Percentiles rank a stretch among this genome's conserved stretches.
These are phyloP conservation scores for Rafetus swinhoei DNA, from an alignment of 2,113 vertebrate genomes.

Conservation along the genomic window DNA sequence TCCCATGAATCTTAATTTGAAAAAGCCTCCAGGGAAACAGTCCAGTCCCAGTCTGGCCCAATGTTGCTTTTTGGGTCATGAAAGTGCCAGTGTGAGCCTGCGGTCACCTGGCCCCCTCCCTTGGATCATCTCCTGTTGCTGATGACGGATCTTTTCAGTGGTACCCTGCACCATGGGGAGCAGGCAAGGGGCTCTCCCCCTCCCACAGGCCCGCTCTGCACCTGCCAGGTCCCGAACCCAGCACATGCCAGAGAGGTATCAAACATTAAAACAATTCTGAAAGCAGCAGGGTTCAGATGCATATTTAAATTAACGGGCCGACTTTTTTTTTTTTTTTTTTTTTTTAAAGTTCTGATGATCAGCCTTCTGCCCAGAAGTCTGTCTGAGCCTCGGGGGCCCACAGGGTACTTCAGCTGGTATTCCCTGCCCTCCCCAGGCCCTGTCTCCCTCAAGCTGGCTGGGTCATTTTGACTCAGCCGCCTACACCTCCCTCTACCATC, in stretches of 20 bases:
- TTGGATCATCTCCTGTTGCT: rapidly evolving
- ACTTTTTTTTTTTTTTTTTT: neutral
- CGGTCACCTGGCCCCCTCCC: neutral
- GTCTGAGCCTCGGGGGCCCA: neutral
- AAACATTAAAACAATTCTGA: neutral
- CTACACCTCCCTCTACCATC: neutral
- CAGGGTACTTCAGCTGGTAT: rapidly evolving
- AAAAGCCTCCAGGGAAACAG: neutral
- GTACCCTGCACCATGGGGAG: neutral
- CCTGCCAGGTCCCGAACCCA: rapidly evolving
- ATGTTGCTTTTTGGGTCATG: rapidly evolving
- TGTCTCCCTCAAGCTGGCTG: neutral
- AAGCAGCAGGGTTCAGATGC: neutral
- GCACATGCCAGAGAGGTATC: neutral
- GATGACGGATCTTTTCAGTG: neutral
- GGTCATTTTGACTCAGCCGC: neutral
- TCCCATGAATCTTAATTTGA: neutral
- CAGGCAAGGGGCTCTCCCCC: neutral
- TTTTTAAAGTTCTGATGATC: rapidly evolving
- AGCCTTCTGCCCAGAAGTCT: rapidly evolving
- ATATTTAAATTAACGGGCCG: rapidly evolving
- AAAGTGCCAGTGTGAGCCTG: rapidly evolving
- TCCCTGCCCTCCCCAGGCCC: neutral
- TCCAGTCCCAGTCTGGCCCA: neutral
- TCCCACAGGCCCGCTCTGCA: neutral